Conservation (phyloP, 2,797 vertebrate species). For the Apodemus agrarius region DNA sequence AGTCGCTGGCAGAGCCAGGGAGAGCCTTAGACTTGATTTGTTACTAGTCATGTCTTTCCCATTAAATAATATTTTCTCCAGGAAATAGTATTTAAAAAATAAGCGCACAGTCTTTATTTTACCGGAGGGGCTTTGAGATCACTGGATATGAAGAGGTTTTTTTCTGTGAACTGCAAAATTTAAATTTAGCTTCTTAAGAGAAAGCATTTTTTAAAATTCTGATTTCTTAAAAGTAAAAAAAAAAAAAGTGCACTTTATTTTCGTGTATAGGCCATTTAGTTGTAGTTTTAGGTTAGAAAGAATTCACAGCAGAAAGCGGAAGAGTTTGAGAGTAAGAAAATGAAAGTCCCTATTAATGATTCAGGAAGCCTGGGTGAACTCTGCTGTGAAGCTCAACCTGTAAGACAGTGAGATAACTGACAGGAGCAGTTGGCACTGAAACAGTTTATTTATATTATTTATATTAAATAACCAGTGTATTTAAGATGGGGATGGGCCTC, state of each 20-base stretch:
- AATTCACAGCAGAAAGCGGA: conserved; percentile 56
- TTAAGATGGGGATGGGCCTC: conserved; percentile 13
- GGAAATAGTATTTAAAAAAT: conserved; percentile 72
- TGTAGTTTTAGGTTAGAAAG: conserved; percentile 50
- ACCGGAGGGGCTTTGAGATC: conserved; percentile 78
- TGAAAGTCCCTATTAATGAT: conserved; percentile 81
- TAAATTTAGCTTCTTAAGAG: conserved; percentile 72
- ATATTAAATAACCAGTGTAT: conserved; percentile 61
- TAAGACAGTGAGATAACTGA: conserved; percentile 79
- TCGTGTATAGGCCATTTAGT: conserved; percentile 47
- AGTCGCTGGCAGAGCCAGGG: conserved; percentile 70
- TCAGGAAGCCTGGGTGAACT: conserved; percentile 80
- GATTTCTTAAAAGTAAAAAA: conserved; percentile 52
- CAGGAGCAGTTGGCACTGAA: conserved; percentile 48
- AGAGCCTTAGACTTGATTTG: conserved; percentile 59
- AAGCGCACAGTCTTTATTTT: conserved; percentile 60
- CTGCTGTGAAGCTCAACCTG: conserved; percentile 80
- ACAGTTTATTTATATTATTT: too few relatives aligned
- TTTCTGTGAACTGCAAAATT: conserved; percentile 60
- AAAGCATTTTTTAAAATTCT: conserved; percentile 28
- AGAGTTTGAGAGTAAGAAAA: conserved; percentile 71
- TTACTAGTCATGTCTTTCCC: conserved; percentile 67
- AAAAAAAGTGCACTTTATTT: conserved; percentile 52
- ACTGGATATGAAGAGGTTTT: conserved; percentile 57
- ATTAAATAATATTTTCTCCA: conserved; percentile 69